Evolutionary conservation across 1,140 invertebrate species (phyloP).

Genomic region (Cylas formicarius): DNA sequence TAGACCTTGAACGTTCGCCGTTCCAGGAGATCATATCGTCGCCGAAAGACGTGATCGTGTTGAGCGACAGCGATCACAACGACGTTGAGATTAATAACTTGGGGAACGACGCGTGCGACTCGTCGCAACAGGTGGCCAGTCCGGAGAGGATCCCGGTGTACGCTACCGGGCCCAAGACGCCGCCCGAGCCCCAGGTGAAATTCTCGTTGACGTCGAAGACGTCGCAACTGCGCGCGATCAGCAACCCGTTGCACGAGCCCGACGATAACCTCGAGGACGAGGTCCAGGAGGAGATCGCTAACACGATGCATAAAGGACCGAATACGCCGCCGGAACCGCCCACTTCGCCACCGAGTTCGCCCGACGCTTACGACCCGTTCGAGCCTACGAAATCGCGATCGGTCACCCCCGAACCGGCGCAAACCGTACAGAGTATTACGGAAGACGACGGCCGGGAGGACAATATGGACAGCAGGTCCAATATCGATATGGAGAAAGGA

Average conservation of each 20-base stretch:
- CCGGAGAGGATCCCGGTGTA: constrained; percentile 34
- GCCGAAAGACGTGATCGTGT: constrained; percentile 69
- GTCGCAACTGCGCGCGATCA: constrained; percentile 50
- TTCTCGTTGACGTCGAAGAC: constrained; percentile 57
- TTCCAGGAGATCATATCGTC: constrained; percentile 72
- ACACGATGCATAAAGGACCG: constrained; percentile 44
- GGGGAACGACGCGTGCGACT: constrained; percentile 29
- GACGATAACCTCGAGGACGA: constrained; percentile 40
- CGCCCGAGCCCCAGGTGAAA: constrained; percentile 64
- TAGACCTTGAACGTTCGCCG: constrained; percentile 74
- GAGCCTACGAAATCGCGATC: constrained; percentile 79
- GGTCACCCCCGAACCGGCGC: constrained; percentile 42
- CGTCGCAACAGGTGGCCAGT: constrained; percentile 35
- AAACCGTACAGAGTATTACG: constrained; percentile 27
- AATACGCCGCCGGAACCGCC: constrained; percentile 60
- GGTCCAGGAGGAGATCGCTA: constrained; percentile 44
- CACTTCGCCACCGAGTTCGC: constrained; percentile 54
- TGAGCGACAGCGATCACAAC: constrained; percentile 72
- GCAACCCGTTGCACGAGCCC: constrained; percentile 56
- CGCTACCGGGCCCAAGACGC: constrained; percentile 60
- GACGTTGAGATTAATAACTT: constrained; percentile 37
- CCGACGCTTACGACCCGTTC: constrained; percentile 79
- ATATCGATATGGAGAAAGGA: constrained; percentile 19
- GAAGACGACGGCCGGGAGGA: constrained; percentile 13
- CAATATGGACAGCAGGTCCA: constrained; percentile 9